phyloP scores from a whole-genome alignment of 2,113 vertebrate species.

The Corythoichthys intestinalis region DNA sequence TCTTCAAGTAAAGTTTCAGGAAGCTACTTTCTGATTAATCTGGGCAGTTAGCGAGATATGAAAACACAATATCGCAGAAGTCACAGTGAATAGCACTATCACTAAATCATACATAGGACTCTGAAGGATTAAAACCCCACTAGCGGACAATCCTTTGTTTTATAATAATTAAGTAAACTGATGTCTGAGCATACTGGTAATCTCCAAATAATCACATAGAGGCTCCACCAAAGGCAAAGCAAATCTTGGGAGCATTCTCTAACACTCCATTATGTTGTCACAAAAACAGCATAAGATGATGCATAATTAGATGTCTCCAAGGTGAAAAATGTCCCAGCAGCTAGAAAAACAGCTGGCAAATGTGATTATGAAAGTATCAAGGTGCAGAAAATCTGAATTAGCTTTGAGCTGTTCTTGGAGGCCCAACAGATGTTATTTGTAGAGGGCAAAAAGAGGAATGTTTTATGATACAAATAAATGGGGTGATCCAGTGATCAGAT shows the following conservation, averaged over 20 bases:
- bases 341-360: conserved; percentile 68
- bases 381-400: conserved; percentile 41
- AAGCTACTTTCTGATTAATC: neutral
- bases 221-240: conserved; percentile 24
- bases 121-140: neutral
- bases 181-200: neutral
- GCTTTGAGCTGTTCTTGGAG: conserved; percentile 44
- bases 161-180: conserved; percentile 26
- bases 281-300: conserved; percentile 40
- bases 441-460: conserved; percentile 26
- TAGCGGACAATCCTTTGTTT: neutral
- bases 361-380: conserved; percentile 50
- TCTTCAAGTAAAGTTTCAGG: no score
- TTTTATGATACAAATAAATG: conserved; percentile 29
- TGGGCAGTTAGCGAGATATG: neutral
- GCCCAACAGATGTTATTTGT: conserved; percentile 49
- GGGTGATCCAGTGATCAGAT: conserved; percentile 9
- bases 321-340: conserved; percentile 38
- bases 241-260: conserved; percentile 29
- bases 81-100: neutral
- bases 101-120: neutral
- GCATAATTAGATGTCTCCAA: conserved; percentile 38
- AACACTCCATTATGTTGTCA: conserved; percentile 37
- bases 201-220: conserved; percentile 32
- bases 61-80: neutral